Base-by-base conservation (phyloP, 2,797 vertebrate species). In the Crenichthys baileyi region DNA sequence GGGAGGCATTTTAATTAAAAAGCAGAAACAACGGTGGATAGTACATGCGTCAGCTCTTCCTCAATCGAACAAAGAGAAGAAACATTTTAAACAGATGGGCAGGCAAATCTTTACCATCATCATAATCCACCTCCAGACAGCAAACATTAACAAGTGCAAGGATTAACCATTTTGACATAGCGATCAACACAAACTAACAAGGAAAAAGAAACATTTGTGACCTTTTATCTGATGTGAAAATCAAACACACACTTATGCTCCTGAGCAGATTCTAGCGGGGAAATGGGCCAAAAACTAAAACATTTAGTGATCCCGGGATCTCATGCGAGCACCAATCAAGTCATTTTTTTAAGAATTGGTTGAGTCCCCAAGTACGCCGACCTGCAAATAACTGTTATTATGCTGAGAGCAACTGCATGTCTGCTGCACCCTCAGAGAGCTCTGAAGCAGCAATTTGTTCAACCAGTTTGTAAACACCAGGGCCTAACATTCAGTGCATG, bases 1-100 rank as follows among this genome's bases (percentile, higher is more conserved):
- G 50, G 67, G 53, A 83, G 53, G 31, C 61, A 84, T 85, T 84
- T 78, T 74, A 77, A 88, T 85, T 76, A 78, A 75, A 83, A 76
- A 65, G 36, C 26, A 5, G 20, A 55, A 67, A 73, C 55, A 80
- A 86, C 60, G 31, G 71, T 77, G n/a, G 13, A 75, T 70, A 81
- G 77, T 70, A 74, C 61, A 22, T 55, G 53, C 75, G 50, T 80
- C 63, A 89, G 56, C 79, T 77, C 65, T 73, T 72, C 72, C 58
- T 88, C 56, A 46, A 46, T 84, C 72, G 65, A 78, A 60, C 51
- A 53, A 67, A 70, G 72, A 55, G 73, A 55, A 79, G 78, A 78
- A 89, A 87, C 74, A 11, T 79, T 86, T 79, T 60, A 67, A 70
- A 85, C 70, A 70, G n/a, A 82, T 73, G 16, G 44, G 16, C 55